Evolutionary conservation across 2,797 vertebrate species (phyloP).

Genomic region (Octomys mimax): DNA sequence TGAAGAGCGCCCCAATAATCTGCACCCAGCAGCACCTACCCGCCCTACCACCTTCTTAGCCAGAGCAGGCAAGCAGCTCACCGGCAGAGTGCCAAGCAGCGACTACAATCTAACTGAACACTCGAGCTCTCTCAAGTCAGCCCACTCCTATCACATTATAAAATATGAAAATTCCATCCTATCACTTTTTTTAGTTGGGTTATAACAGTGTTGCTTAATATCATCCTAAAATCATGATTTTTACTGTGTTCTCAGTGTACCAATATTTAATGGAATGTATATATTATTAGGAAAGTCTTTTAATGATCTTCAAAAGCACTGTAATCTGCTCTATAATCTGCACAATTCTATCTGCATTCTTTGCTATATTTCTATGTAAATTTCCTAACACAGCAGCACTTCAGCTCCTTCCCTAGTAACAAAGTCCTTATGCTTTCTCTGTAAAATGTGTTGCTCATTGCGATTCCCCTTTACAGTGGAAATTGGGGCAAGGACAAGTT

Average conservation of each 20-base stretch:
- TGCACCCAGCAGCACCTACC: neutral
- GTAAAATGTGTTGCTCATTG: neutral
- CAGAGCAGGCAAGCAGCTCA: neutral
- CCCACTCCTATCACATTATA: neutral
- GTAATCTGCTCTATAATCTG: neutral
- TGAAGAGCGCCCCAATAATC: neutral
- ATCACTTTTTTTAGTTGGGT: neutral
- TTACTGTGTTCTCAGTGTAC: neutral
- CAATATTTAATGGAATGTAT: constrained; percentile 7
- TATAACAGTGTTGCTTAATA: neutral
- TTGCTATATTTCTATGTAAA: neutral
- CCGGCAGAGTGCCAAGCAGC: too few species aligned
- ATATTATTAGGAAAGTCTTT: neutral
- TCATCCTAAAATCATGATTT: neutral
- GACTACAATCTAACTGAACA: rapidly evolving
- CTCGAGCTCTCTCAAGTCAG: neutral
- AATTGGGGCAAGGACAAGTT: neutral
- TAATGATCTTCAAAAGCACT: neutral
- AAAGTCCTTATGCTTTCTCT: neutral
- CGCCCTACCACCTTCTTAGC: neutral
- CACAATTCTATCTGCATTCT: neutral
- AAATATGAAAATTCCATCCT: neutral
- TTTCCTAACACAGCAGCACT: neutral
- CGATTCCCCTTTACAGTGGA: constrained; percentile 1
- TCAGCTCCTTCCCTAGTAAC: neutral